Conservation (phyloP, 2,113 vertebrate species). For the Prionailurus viverrinus region DNA sequence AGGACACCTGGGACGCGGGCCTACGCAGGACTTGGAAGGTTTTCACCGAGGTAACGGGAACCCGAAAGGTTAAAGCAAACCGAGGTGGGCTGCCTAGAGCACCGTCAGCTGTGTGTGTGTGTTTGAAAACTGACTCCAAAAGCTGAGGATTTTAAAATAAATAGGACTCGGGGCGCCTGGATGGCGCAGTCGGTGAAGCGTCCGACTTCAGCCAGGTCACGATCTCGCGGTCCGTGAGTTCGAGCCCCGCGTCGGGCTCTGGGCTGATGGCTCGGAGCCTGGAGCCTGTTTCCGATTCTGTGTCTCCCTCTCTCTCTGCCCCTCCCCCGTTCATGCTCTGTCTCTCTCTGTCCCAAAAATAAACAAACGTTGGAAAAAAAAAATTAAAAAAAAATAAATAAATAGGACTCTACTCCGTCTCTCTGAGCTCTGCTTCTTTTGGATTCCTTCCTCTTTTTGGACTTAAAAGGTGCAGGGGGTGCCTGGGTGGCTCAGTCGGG, state of each 20-base stretch:
- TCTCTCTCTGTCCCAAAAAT: too few relatives aligned
- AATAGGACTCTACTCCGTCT: neutral
- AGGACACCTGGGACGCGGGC: neutral
- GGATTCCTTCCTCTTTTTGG: neutral
- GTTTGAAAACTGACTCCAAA: neutral
- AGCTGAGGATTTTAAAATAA: neutral
- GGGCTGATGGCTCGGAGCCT: too few relatives aligned
- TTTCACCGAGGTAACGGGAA: neutral
- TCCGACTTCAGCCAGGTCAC: too few relatives aligned
- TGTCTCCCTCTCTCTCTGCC: too few relatives aligned
- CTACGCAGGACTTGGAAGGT: neutral
- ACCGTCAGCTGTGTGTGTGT: neutral
- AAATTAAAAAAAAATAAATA: neutral
- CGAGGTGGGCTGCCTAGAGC: fast-evolving
- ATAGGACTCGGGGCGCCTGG: neutral
- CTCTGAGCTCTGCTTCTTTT: neutral
- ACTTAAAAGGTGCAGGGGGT: neutral
- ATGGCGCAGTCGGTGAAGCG: too few relatives aligned
- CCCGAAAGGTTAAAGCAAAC: neutral
- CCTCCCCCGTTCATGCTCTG: too few relatives aligned
- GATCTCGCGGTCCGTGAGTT: too few relatives aligned
- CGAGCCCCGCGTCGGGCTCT: too few relatives aligned
- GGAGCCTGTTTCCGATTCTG: too few relatives aligned
- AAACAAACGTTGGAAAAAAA: too few relatives aligned
- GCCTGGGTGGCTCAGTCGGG: too few relatives aligned